These are phyloP conservation scores for Calliopsis andreniformis DNA, from an alignment of 1,140 invertebrate genomes.

Conservation along the genomic window DNA sequence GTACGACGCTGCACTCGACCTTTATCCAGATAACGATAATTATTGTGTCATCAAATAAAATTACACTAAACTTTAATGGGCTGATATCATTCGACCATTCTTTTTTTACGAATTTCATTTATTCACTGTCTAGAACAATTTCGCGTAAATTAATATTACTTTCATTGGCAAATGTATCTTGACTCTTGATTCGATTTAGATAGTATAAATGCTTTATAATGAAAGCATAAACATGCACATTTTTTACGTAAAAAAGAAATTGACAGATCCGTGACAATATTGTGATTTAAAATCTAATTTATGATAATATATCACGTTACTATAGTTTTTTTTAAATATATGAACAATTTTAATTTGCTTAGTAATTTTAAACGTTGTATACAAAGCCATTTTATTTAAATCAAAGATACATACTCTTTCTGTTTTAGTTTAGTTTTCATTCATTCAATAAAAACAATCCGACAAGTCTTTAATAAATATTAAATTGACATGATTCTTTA, in stretches of 20 bases:
- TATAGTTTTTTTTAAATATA: too few relatives aligned
- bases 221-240: too few relatives aligned
- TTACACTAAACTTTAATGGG: constrained; percentile 57
- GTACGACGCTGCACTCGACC: constrained; percentile 69
- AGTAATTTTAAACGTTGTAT: background rate
- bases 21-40: constrained; percentile 70
- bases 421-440: background rate
- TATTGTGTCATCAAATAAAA: constrained; percentile 75
- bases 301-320: too few relatives aligned
- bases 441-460: constrained; percentile 1
- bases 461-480: background rate
- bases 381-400: constrained; percentile 19
- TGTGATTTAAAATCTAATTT: too few relatives aligned
- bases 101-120: background rate
- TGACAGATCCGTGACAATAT: too few relatives aligned
- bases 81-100: constrained; percentile 3
- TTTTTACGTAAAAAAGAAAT: too few relatives aligned
- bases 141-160: too few relatives aligned
- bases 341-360: background rate
- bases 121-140: too few relatives aligned
- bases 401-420: background rate
- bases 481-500: background rate
- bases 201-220: too few relatives aligned
- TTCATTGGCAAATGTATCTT: background rate
- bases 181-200: too few relatives aligned